Percentiles rank a stretch among this genome's conserved stretches.
phyloP scores from a whole-genome alignment of 2,797 vertebrate genomes.

The Poeciliopsis infans region DNA sequence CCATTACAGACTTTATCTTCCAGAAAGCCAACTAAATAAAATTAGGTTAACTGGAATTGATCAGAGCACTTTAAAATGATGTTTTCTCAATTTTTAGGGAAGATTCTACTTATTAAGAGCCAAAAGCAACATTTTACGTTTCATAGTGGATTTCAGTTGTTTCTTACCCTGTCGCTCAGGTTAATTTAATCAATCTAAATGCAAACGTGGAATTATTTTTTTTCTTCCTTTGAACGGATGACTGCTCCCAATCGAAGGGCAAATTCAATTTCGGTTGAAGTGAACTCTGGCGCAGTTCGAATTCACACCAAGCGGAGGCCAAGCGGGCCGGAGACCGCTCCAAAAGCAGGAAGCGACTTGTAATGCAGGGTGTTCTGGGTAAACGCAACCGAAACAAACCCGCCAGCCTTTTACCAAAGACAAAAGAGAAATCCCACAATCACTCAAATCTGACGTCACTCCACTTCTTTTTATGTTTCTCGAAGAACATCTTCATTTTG shows the following conservation, averaged over 20 bases:
- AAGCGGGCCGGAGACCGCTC: too few relatives aligned
- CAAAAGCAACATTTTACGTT: conserved; percentile 1
- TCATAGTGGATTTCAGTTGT: not conserved
- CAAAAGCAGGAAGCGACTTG: too few relatives aligned
- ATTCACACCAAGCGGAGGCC: too few relatives aligned
- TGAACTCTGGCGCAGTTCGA: too few relatives aligned
- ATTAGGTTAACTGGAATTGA: conserved; percentile 48
- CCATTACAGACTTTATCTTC: conserved; percentile 68
- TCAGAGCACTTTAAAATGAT: conserved; percentile 29
- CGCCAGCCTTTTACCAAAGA: too few relatives aligned
- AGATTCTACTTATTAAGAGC: not conserved
- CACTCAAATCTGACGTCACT: too few relatives aligned
- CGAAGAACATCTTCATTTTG: too few relatives aligned
- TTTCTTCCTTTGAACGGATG: conserved; percentile 20
- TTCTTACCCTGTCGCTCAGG: not conserved
- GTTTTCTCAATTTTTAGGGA: conserved; percentile 24
- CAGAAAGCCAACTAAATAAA: conserved; percentile 61
- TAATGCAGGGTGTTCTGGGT: too few relatives aligned
- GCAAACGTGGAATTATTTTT: conserved; percentile 6
- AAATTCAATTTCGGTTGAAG: too few relatives aligned
- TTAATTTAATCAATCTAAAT: not conserved
- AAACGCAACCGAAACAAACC: too few relatives aligned
- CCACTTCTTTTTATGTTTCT: too few relatives aligned
- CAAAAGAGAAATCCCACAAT: too few relatives aligned
- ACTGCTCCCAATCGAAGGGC: conserved; percentile 60